Evolutionary conservation across 2,797 vertebrate species (phyloP).

Genomic region (Australoheros facetus): DNA sequence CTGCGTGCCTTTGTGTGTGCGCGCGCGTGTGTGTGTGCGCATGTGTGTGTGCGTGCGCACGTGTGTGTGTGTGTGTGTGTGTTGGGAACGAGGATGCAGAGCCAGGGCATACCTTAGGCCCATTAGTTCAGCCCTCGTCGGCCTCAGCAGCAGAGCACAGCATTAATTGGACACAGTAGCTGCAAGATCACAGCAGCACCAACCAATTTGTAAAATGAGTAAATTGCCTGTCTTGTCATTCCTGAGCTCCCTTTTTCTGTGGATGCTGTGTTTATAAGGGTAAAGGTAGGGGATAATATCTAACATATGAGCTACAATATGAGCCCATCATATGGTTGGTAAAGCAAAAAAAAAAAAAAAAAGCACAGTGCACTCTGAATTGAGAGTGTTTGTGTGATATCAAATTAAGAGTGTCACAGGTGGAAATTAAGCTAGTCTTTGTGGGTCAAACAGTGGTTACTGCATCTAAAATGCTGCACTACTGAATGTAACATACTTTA

Average conservation of each 20-base stretch:
- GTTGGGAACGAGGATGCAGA: constrained; percentile 47
- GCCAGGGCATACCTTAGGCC: constrained; percentile 63
- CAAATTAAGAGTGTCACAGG: accelerated
- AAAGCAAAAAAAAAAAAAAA: not conserved
- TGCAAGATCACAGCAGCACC: constrained; percentile 61
- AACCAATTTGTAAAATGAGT: constrained; percentile 65
- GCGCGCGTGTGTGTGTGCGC: constrained; percentile 6
- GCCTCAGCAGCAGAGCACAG: constrained; percentile 50
- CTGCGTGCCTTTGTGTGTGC: constrained; percentile 34
- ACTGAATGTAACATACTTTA: no score
- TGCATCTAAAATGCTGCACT: no score
- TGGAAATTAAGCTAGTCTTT: not conserved
- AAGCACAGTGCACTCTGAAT: not conserved
- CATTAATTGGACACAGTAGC: constrained; percentile 70
- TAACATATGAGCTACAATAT: constrained; percentile 45
- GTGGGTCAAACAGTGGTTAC: no score
- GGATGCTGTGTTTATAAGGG: constrained; percentile 52
- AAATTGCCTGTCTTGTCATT: constrained; percentile 67
- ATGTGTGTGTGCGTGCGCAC: not conserved
- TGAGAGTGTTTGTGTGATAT: not conserved
- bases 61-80: constrained; percentile 19
- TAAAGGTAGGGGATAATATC: constrained; percentile 47
- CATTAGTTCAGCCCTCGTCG: constrained; percentile 55
- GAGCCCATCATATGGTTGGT: not conserved
- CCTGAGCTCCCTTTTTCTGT: constrained; percentile 32